A percentile compares a stretch with the other conserved stretches of the same genome.
These are phyloP conservation scores for Columba livia DNA, from an alignment of 2,113 vertebrate genomes.

Conservation along the genomic window DNA sequence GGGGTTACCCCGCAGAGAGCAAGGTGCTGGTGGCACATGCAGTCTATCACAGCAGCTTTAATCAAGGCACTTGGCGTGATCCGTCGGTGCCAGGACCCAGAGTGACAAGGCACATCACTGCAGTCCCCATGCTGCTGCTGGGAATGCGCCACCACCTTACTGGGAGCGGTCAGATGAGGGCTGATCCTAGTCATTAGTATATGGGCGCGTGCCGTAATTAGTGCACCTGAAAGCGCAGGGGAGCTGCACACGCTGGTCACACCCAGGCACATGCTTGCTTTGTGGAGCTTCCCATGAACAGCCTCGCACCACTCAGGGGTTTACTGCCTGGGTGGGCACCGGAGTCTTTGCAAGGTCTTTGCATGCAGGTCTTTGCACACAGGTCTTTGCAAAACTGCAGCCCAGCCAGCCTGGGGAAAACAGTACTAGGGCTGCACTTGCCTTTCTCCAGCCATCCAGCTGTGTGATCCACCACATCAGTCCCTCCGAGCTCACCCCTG, in stretches of 20 bases:
- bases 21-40: neutral
- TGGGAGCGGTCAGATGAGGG: neutral
- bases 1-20: rapidly evolving
- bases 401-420: neutral
- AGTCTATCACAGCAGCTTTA: too few relatives aligned
- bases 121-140: neutral
- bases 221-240: neutral
- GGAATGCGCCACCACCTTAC: neutral
- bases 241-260: neutral
- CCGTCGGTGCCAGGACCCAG: neutral
- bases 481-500: neutral
- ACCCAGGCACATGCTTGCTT: neutral
- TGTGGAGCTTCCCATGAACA: neutral
- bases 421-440: neutral
- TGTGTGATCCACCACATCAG: neutral
- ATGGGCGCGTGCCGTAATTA: rapidly evolving
- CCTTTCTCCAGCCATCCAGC: neutral
- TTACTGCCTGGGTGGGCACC: neutral
- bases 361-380: too few relatives aligned
- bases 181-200: neutral
- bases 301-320: neutral
- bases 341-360: too few relatives aligned
- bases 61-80: neutral
- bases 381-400: neutral
- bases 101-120: neutral